Percentiles rank a stretch among this genome's conserved stretches.
Conservation (phyloP, 2,797 vertebrate species). For the Alosa sapidissima region DNA sequence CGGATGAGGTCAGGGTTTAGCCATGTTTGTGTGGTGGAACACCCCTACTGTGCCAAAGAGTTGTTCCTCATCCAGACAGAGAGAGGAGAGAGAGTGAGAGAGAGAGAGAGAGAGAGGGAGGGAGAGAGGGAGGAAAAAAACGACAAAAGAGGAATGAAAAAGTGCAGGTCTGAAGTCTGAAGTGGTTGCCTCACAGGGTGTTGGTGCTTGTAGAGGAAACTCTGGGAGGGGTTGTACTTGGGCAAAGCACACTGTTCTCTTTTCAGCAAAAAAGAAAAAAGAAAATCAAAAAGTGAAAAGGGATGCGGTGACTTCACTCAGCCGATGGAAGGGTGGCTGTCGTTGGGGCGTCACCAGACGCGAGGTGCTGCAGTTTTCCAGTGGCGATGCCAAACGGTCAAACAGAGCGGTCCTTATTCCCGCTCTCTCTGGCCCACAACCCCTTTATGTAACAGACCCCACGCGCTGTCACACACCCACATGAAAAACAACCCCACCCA, state of each 20-base stretch:
- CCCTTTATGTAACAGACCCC: slow-evolving; percentile 61
- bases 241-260: background rate
- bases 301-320: slow-evolving; percentile 69
- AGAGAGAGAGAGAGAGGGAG: background rate
- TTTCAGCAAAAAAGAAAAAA: background rate
- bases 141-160: background rate
- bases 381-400: slow-evolving; percentile 61
- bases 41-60: background rate
- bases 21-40: slow-evolving; percentile 42
- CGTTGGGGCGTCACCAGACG: slow-evolving; percentile 65
- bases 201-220: slow-evolving; percentile 57
- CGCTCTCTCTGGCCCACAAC: slow-evolving; percentile 42
- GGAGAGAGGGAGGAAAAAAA: background rate
- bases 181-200: slow-evolving; percentile 58
- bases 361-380: slow-evolving; percentile 73
- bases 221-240: slow-evolving; percentile 44
- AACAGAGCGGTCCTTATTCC: slow-evolving; percentile 74
- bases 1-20: slow-evolving; percentile 51
- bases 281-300: background rate
- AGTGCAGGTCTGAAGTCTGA: background rate
- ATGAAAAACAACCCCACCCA: slow-evolving; percentile 54
- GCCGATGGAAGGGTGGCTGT: slow-evolving; percentile 67
- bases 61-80: background rate
- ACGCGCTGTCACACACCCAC: slow-evolving; percentile 58
- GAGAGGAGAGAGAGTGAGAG: background rate